Percentiles rank a stretch among this genome's conserved stretches.
phyloP scores from a whole-genome alignment of 2,797 vertebrate species.

The Pantherophis vulpinus region DNA sequence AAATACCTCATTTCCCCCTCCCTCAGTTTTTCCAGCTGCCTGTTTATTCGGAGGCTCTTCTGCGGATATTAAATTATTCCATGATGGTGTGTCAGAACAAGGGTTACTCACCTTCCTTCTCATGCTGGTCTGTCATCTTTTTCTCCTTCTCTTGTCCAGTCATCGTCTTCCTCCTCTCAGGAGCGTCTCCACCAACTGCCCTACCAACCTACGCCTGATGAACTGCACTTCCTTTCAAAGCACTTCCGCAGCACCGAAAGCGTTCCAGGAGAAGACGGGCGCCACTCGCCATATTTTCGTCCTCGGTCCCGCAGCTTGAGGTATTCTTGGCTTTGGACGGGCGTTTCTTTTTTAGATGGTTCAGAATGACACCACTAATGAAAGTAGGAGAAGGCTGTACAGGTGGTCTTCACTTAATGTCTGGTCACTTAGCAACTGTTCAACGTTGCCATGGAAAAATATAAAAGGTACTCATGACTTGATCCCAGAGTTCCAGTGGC shows the following conservation, averaged over 20 bases:
- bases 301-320: slow-evolving; percentile 94
- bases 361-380: not conserved
- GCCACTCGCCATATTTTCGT: slow-evolving; percentile 81
- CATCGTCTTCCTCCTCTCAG: slow-evolving; percentile 97
- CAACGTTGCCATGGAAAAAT: not conserved
- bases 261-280: slow-evolving; percentile 88
- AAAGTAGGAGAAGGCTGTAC: not conserved
- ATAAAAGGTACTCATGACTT: not conserved
- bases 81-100: too few relatives aligned
- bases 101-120: not conserved
- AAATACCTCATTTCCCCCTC: not conserved
- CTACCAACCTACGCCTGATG: slow-evolving; percentile 94
- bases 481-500: not conserved
- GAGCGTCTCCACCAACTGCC: slow-evolving; percentile 97
- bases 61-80: not conserved
- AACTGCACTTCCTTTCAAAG: slow-evolving; percentile 95
- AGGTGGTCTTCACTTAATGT: not conserved
- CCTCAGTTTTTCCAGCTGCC: not conserved
- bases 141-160: slow-evolving; percentile 5
- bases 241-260: slow-evolving; percentile 96
- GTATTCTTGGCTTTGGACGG: slow-evolving; percentile 56
- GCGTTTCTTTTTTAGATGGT: not conserved
- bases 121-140: not conserved
- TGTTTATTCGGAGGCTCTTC: too few relatives aligned
- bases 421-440: not conserved